phyloP scores from a whole-genome alignment of 1,140 invertebrate genomes.

The Chrysoperla carnea region DNA sequence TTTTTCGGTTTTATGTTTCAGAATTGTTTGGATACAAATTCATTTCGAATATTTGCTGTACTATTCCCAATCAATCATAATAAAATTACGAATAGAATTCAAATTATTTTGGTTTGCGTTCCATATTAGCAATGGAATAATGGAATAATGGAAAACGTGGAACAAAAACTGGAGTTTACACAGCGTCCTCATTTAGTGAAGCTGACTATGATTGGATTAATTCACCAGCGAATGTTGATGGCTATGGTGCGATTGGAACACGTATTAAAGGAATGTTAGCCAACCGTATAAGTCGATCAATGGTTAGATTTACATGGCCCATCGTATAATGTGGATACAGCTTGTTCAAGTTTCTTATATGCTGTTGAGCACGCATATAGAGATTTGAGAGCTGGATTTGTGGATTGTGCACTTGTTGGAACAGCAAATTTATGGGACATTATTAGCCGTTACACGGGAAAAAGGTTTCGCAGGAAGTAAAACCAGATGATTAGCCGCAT shows the following conservation, averaged over 20 bases:
- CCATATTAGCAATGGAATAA: too few relatives aligned
- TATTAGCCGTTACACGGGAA: too few relatives aligned
- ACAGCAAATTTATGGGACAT: constrained; percentile 60
- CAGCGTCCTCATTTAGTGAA: constrained; percentile 61
- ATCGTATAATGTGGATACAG: constrained; percentile 59
- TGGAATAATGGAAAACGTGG: too few relatives aligned
- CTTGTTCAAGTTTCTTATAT: constrained; percentile 55
- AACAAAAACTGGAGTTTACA: constrained; percentile 34
- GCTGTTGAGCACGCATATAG: constrained; percentile 48
- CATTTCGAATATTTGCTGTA: too few relatives aligned
- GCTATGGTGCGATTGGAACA: constrained; percentile 66
- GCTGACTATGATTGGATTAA: constrained; percentile 57
- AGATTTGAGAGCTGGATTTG: constrained; percentile 44
- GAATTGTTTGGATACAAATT: too few relatives aligned
- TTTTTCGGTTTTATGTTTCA: too few relatives aligned
- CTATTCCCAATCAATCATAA: too few relatives aligned
- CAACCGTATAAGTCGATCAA: constrained; percentile 51
- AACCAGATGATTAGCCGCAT: too few relatives aligned
- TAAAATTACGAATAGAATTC: too few relatives aligned
- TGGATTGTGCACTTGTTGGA: constrained; percentile 57
- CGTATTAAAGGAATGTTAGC: constrained; percentile 39
- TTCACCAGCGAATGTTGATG: constrained; percentile 55
- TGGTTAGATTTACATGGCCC: constrained; percentile 47
- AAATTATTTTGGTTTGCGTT: too few relatives aligned
- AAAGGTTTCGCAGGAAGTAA: too few relatives aligned